Conservation (phyloP, 2,888 invertebrate genomes). For the Drosophila anomelani region DNA sequence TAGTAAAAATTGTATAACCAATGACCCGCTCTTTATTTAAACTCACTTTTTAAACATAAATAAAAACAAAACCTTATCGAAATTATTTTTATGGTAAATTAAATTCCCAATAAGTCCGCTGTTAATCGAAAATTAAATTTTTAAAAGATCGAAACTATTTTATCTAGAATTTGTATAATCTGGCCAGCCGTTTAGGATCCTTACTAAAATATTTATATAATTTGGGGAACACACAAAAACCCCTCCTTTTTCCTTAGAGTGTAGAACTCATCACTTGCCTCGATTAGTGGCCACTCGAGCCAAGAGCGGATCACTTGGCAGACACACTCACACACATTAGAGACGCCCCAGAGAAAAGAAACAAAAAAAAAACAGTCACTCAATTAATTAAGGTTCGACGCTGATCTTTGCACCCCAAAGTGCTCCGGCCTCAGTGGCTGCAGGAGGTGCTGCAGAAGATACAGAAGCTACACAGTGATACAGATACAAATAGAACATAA, state of each 20-base stretch:
- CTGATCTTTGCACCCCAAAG: conserved; percentile 79
- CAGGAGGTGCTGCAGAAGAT: conserved; percentile 18
- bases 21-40: neutral
- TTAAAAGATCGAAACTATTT: too few relatives aligned
- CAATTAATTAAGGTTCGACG: conserved; percentile 78
- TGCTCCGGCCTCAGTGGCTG: conserved; percentile 6
- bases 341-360: conserved; percentile 6
- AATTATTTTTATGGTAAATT: too few relatives aligned
- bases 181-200: neutral
- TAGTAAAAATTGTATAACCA: too few relatives aligned
- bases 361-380: conserved; percentile 44
- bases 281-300: conserved; percentile 39
- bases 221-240: neutral
- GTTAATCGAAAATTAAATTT: too few relatives aligned
- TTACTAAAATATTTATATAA: neutral
- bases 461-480: neutral
- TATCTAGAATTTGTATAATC: too few relatives aligned
- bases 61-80: too few relatives aligned
- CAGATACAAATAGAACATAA: conserved; percentile 11
- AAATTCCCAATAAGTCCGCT: too few relatives aligned
- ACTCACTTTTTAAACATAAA: neutral
- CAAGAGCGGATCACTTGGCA: conserved; percentile 21
- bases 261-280: conserved; percentile 31
- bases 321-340: conserved; percentile 15
- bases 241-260: neutral